Evolutionary conservation across 2,113 vertebrate species (phyloP).

Genomic region (Otolemur garnettii): DNA sequence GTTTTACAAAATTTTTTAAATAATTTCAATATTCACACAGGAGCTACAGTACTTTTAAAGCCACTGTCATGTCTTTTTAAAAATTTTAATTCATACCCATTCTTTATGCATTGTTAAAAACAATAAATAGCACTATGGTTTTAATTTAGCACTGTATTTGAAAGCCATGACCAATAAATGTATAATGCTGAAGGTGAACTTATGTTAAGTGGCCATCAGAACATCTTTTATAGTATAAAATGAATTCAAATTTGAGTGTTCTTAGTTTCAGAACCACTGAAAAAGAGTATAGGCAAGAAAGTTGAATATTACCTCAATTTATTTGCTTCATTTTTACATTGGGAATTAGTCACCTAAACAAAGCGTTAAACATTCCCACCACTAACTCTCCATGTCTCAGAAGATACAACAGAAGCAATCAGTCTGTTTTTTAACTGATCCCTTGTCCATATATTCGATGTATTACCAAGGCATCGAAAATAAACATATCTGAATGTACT

Average conservation of each 20-base stretch:
- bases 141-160: conserved; percentile 85
- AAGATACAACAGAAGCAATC: background rate
- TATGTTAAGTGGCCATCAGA: conserved; percentile 75
- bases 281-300: conserved; percentile 10
- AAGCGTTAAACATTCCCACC: background rate
- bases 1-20: conserved; percentile 84
- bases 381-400: background rate
- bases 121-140: conserved; percentile 81
- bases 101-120: conserved; percentile 83
- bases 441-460: background rate
- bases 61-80: conserved; percentile 27
- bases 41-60: conserved; percentile 58
- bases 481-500: conserved; percentile 13
- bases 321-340: conserved; percentile 11
- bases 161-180: conserved; percentile 84
- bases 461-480: background rate
- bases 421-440: background rate
- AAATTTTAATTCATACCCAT: conserved; percentile 74
- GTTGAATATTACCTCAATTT: background rate
- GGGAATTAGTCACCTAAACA: background rate
- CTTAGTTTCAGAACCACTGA: conserved; percentile 60
- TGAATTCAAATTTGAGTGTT: conserved; percentile 48
- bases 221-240: conserved; percentile 66
- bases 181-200: conserved; percentile 83
- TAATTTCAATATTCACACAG: conserved; percentile 41